Base-by-base conservation (phyloP, 2,888 invertebrate species). In the Parnassius mnemosyne region DNA sequence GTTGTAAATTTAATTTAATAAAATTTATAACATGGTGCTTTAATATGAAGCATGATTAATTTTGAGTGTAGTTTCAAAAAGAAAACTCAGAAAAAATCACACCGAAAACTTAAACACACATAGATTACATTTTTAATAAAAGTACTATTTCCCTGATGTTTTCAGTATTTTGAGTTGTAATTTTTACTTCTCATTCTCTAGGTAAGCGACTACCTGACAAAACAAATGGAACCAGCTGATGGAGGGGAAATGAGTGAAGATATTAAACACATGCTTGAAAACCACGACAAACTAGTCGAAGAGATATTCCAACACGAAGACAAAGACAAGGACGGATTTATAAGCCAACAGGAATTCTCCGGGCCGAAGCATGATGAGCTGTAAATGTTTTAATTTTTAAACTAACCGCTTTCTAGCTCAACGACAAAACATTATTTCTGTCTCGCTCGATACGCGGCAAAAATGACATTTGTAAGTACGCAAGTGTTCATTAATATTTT, bases 241-340 rank as follows among this genome's bases (percentile, higher is more conserved):
- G 95, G 95, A 2, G 95, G 94, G 66, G 93, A 94, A 70, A 92
- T 92, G 72, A 94, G 94, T 73, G 95, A 95, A 5, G 96, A 97
- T 80, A 92, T 97, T 73, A 95, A 95, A 80, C 95, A 95, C 78
- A 96, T 96, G 95, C 88, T 97, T 61, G 95, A 95, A 65, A 96
- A 97, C 78, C 97, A 98, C 84, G 97, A 98, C 84, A 97, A 97
- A 81, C 94, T 98, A 63, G 97, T 98, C 9, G 97, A 98, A 78
- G 98, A 98, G 85, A 98, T 99, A 79, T 98, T 99, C 94, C 97
- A 97, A 81, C 98, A 98, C 82, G 98, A 99, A 85, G 98, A 99
- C 84, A 97, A 96, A 84, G 98, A 99, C 87, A 97, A 97, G 85
- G 98, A 99, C 79, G 98, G 98, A 65, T 97, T 94, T 89, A 98